Base-by-base conservation (phyloP, 2,113 vertebrate genomes). In the Dinomys branickii region DNA sequence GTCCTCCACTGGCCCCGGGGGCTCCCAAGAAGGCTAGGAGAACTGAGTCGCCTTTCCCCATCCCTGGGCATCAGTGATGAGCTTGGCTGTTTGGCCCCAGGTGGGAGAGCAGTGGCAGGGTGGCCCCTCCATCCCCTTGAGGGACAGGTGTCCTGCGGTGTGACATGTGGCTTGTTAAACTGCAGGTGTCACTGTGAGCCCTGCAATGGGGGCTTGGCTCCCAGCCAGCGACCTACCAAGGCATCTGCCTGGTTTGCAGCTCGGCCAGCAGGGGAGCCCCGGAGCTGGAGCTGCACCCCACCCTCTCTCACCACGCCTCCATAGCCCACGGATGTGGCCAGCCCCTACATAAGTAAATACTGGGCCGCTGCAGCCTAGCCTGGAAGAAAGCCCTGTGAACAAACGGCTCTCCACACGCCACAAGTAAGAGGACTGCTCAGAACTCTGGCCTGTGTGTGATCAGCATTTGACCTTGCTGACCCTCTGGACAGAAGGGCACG, bases 141-240 rank as follows among this genome's bases (percentile, higher is more conserved):
- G 19, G 50, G 56, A 38, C 8, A 0, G 50, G 67, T 52, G 87
- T 78, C 85, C 71, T 8, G 12, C 71, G 61, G 58, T 22, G 3
- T 11, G 73, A 88, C 30, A 75, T 99, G 97, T 3, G 81, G 3
- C 33, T 0, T 47, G 89, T 77, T 96, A 95, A 85, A 95, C 98
- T 98, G 98, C 98, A 99, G 98, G 98, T 98, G 98, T 99, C 99
- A 98, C 98, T 99, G 96, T 99, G 97, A 95, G 98, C 98, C 98
- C 97, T 99, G 54, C 41, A 98, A 99, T 98, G 65, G 91, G 65
- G 94, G 30, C 47, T 97, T 24, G 69, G 90, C 82, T 71, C 20
- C 93, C 19, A 54, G 69, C 85, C 96, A 6, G 22, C 0, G 3
- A 80, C 63, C 47, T 85, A 28, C 97, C 94, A 93, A 94, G 33